Conservation (phyloP, 2,888 invertebrate species). For the Volucella inanis region DNA sequence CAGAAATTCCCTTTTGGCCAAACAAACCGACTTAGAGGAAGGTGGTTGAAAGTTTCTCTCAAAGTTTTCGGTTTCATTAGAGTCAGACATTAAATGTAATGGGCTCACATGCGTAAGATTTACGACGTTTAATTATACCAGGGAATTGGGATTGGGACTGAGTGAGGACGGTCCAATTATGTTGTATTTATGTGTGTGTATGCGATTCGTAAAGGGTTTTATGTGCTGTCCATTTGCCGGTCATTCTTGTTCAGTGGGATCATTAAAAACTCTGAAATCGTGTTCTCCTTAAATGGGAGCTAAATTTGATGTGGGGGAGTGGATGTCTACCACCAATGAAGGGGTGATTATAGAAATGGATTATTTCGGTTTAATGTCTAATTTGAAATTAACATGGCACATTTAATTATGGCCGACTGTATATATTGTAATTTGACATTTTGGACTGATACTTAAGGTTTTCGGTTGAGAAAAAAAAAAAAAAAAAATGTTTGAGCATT, state of each 20-base stretch:
- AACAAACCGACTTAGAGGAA: not conserved
- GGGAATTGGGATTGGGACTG: conserved; percentile 25
- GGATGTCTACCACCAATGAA: not conserved
- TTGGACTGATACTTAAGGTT: not conserved
- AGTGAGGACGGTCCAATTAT: conserved; percentile 60
- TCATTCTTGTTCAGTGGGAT: conserved; percentile 33
- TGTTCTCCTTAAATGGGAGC: not conserved
- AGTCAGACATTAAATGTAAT: conserved; percentile 56
- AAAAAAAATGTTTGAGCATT: conserved; percentile 1
- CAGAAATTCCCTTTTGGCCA: conserved; percentile 33
- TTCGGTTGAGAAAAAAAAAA: too few species aligned
- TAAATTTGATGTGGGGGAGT: not conserved
- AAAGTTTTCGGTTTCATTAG: conserved; percentile 65
- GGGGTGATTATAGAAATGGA: conserved; percentile 53
- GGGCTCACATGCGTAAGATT: conserved; percentile 71
- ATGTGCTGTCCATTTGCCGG: conserved; percentile 34
- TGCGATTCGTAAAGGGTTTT: conserved; percentile 37
- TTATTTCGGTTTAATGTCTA: conserved; percentile 38
- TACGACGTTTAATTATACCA: conserved; percentile 69
- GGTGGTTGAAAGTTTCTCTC: conserved; percentile 40
- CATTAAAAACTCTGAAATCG: conserved; percentile 51
- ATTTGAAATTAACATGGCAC: conserved; percentile 47
- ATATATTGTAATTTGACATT: conserved; percentile 14
- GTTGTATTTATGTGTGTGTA: conserved; percentile 41
- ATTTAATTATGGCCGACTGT: conserved; percentile 42